phyloP scores from a whole-genome alignment of 1,140 invertebrate genomes.

The Drosophila bipectinata region DNA sequence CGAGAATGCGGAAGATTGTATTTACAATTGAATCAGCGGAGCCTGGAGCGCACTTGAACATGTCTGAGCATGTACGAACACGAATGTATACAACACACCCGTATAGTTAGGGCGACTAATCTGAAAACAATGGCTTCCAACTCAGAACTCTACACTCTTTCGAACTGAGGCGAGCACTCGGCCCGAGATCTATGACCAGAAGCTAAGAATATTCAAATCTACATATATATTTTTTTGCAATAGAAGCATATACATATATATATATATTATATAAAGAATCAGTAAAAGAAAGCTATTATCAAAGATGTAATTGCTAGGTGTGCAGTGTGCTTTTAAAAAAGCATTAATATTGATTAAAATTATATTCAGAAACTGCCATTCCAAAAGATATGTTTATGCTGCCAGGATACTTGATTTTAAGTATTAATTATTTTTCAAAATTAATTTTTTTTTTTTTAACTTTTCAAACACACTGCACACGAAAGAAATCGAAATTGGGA shows the following conservation, averaged over 20 bases:
- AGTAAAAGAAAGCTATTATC: neutral
- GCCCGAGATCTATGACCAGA: neutral
- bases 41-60: neutral
- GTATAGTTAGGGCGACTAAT: constrained; percentile 1
- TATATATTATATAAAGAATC: neutral
- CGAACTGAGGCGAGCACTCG: neutral
- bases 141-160: neutral
- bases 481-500: neutral
- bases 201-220: neutral
- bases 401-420: neutral
- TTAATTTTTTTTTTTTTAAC: neutral
- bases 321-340: neutral
- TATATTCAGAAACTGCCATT: neutral
- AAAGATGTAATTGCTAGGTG: neutral
- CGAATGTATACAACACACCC: neutral
- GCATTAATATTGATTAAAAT: neutral
- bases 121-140: constrained; percentile 9
- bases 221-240: neutral
- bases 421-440: too few species aligned
- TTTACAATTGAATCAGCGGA: neutral
- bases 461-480: constrained; percentile 34
- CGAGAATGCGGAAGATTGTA: constrained; percentile 8
- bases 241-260: neutral
- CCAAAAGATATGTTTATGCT: neutral
- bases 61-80: neutral